Conservation (phyloP, 2,113 vertebrate genomes). For the Gymnobelideus leadbeateri region DNA sequence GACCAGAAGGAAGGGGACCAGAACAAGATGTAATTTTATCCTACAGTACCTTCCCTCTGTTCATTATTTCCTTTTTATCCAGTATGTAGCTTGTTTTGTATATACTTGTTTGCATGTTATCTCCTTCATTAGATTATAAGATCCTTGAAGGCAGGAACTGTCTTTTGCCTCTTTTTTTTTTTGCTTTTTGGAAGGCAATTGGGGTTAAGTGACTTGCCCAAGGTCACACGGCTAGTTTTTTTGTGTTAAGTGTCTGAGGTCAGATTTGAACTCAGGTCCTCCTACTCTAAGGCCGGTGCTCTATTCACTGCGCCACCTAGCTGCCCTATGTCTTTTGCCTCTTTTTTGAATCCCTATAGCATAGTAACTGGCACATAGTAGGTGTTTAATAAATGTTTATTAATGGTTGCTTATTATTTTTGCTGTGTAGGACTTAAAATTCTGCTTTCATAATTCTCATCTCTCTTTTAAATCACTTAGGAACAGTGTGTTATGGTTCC, state of each 20-base stretch:
- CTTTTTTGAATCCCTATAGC: background rate
- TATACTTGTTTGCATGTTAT: background rate
- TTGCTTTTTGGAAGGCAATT: too few species aligned
- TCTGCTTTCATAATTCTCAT: background rate
- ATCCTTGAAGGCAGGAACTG: background rate
- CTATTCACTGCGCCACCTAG: too few species aligned
- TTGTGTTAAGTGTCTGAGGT: too few species aligned
- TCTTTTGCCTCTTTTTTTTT: background rate
- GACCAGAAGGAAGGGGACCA: background rate
- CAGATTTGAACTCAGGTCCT: too few species aligned
- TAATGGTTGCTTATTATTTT: background rate
- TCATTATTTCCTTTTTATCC: background rate
- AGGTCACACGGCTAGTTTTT: too few species aligned
- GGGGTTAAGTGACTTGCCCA: too few species aligned
- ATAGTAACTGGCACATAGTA: background rate
- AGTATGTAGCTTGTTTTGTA: background rate
- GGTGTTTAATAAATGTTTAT: background rate
- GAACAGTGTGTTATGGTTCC: background rate
- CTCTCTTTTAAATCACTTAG: background rate
- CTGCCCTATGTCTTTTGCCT: background rate
- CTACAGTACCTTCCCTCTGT: background rate
- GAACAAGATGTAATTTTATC: background rate
- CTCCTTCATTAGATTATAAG: background rate
- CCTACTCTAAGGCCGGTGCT: too few species aligned
- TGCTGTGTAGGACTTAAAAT: background rate